Percentiles rank a stretch among this genome's conserved stretches.
Conservation (phyloP, 2,888 invertebrate species). For the Hypercompe scribonia region DNA sequence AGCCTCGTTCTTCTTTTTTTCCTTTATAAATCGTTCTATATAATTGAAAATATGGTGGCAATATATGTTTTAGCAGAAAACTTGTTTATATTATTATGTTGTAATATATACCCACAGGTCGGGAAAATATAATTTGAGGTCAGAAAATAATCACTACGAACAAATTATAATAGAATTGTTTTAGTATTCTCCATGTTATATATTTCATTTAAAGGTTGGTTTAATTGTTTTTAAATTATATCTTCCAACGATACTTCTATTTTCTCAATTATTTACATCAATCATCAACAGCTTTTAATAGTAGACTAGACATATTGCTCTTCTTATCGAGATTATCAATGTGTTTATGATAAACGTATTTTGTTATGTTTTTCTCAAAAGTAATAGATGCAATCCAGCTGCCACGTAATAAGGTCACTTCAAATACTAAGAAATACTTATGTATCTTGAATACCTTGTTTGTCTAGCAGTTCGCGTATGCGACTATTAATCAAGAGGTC, state of each 20-base stretch:
- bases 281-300: background rate
- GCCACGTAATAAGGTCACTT: too few relatives aligned
- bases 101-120: background rate
- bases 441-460: too few relatives aligned
- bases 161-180: background rate
- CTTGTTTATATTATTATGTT: background rate
- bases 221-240: background rate
- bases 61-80: background rate
- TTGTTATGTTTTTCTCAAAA: too few relatives aligned
- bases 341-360: too few relatives aligned
- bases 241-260: background rate
- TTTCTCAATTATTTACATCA: background rate
- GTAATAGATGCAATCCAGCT: too few relatives aligned
- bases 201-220: background rate
- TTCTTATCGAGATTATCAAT: too few relatives aligned
- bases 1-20: background rate
- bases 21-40: too few relatives aligned
- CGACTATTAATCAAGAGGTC: too few relatives aligned
- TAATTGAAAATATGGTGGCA: background rate
- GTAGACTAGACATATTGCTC: too few relatives aligned
- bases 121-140: background rate
- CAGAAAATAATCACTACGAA: background rate
- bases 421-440: too few relatives aligned
- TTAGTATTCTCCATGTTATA: background rate
- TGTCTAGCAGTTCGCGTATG: too few relatives aligned